Conservation (phyloP, 2,888 invertebrate species). For the Willowsia nigromaculata region DNA sequence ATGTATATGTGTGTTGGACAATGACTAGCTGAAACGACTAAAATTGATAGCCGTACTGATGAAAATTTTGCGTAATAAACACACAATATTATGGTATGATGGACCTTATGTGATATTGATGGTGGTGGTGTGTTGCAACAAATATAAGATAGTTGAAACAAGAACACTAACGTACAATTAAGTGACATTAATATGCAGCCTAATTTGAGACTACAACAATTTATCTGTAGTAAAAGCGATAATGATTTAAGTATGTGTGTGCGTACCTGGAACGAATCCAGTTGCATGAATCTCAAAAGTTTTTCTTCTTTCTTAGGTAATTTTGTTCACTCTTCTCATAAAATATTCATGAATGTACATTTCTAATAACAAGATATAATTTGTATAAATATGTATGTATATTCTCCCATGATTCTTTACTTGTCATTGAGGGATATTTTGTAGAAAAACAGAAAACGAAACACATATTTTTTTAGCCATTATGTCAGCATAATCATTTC, state of each 20-base stretch:
- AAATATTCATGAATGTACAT: slow-evolving; percentile 20
- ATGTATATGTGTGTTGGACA: background rate
- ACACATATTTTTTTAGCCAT: background rate
- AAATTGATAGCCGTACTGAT: too few species aligned
- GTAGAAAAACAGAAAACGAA: background rate
- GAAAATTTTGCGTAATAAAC: background rate
- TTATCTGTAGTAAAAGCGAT: slow-evolving; percentile 24
- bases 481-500: background rate
- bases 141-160: background rate
- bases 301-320: slow-evolving; percentile 17
- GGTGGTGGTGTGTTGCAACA: background rate
- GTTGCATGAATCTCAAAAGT: slow-evolving; percentile 68
- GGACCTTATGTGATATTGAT: too few species aligned
- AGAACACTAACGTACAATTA: background rate
- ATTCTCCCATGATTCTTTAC: background rate
- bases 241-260: slow-evolving; percentile 46
- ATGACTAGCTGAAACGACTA: background rate
- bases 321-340: slow-evolving; percentile 48
- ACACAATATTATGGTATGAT: too few species aligned
- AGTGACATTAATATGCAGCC: too few species aligned
- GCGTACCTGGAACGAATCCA: slow-evolving; percentile 64
- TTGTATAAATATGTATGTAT: background rate
- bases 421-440: background rate
- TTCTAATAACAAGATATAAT: background rate
- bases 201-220: too few species aligned